These are phyloP conservation scores for Drosophila suboccidentalis DNA, from an alignment of 2,888 invertebrate genomes.

Conservation along the genomic window DNA sequence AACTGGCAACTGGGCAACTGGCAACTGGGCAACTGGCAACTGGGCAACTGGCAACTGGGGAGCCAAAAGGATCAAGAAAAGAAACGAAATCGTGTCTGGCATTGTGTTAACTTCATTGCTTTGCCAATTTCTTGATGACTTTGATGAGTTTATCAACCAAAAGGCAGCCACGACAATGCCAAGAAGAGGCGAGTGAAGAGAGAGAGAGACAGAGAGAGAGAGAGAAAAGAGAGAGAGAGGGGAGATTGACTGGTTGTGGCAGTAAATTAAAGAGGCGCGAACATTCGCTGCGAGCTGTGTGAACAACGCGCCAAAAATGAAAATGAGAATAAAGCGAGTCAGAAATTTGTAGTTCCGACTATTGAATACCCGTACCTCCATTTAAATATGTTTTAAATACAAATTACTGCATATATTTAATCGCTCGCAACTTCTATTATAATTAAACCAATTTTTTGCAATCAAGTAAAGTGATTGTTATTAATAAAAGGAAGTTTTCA, in stretches of 20 bases:
- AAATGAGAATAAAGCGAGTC: background rate
- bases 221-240: background rate
- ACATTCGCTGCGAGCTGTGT: constrained; percentile 71
- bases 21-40: background rate
- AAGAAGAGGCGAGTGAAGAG: background rate
- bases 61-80: constrained; percentile 4
- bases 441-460: background rate
- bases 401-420: too few relatives aligned
- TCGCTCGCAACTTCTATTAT: background rate
- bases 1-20: background rate
- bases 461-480: too few relatives aligned
- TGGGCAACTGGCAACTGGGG: background rate
- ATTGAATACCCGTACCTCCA: background rate
- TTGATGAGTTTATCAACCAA: constrained; percentile 77
- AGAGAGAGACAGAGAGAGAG: background rate
- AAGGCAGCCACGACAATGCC: constrained; percentile 34
- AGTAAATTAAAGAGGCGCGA: constrained; percentile 78
- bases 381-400: too few relatives aligned
- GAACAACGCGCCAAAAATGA: constrained; percentile 39
- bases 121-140: constrained; percentile 68
- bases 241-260: constrained; percentile 20
- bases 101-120: constrained; percentile 69
- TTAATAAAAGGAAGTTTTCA: too few relatives aligned
- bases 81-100: constrained; percentile 63
- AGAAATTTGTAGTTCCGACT: background rate